Conservation (phyloP, 2,113 vertebrate species). For the Mandrillus leucophaeus region DNA sequence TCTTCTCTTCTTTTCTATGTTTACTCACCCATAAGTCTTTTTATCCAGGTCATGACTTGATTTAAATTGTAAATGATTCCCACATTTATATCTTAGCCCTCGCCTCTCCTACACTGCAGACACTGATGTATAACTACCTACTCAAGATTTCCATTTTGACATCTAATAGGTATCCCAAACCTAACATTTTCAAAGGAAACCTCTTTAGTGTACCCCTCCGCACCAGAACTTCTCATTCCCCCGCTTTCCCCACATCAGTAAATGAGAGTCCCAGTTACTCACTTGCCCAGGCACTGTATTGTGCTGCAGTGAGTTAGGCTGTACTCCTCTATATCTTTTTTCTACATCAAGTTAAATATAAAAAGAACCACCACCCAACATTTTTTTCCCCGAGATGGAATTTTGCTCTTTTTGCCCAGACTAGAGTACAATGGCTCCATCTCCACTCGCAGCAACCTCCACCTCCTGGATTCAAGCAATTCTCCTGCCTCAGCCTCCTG, state of each 20-base stretch:
- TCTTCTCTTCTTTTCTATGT: not conserved
- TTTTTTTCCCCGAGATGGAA: accelerated
- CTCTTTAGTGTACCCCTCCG: not conserved
- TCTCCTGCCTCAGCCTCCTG: no score
- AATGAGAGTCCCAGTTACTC: not conserved
- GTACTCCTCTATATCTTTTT: not conserved
- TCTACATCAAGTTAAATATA: not conserved
- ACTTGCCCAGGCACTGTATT: not conserved
- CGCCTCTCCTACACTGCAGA: not conserved
- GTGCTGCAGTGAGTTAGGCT: no score
- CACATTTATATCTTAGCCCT: not conserved
- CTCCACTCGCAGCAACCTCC: no score
- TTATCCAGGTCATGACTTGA: not conserved
- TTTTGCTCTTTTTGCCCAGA: no score
- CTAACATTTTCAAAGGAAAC: not conserved
- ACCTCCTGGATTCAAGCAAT: no score
- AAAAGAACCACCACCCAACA: not conserved
- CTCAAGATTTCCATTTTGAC: not conserved
- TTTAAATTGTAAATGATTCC: not conserved
- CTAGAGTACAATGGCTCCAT: no score
- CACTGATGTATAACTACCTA: not conserved
- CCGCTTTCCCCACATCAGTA: not conserved
- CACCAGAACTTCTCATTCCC: not conserved
- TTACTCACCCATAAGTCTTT: not conserved
- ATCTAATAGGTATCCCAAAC: not conserved